These are phyloP conservation scores for Spodoptera picta DNA, from an alignment of 2,888 invertebrate species.

Conservation along the genomic window DNA sequence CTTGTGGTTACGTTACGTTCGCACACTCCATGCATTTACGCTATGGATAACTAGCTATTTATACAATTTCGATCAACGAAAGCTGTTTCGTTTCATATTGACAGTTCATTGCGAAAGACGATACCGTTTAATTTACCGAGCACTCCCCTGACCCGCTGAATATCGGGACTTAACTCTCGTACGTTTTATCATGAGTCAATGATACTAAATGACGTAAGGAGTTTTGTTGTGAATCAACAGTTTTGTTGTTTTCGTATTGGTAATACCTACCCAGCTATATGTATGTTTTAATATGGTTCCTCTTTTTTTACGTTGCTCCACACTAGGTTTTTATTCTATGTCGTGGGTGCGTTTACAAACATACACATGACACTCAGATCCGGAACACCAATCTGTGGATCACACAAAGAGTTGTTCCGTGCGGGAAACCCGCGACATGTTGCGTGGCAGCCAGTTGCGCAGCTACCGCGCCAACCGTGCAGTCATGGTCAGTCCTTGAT, in stretches of 20 bases:
- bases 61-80: conserved; percentile 40
- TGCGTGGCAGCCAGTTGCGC: too few relatives aligned
- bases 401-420: too few relatives aligned
- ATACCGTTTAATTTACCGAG: conserved; percentile 35
- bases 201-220: conserved; percentile 6
- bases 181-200: conserved; percentile 21
- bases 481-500: too few relatives aligned
- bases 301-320: too few relatives aligned
- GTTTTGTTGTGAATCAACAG: conserved; percentile 21
- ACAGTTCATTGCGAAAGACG: conserved; percentile 43
- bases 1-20: conserved; percentile 30
- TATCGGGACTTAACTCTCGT: conserved; percentile 22
- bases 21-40: conserved; percentile 27
- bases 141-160: conserved; percentile 31
- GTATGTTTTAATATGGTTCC: too few relatives aligned
- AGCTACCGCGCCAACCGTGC: too few relatives aligned
- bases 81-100: conserved; percentile 47
- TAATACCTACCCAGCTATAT: not conserved
- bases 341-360: too few relatives aligned
- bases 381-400: too few relatives aligned
- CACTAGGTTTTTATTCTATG: too few relatives aligned
- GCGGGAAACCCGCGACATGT: too few relatives aligned
- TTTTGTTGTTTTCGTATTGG: conserved; percentile 2
- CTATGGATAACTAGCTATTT: conserved; percentile 42
- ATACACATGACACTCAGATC: too few relatives aligned